These are phyloP conservation scores for Heliothis peltigera DNA, from an alignment of 2,888 invertebrate species.

Conservation along the genomic window DNA sequence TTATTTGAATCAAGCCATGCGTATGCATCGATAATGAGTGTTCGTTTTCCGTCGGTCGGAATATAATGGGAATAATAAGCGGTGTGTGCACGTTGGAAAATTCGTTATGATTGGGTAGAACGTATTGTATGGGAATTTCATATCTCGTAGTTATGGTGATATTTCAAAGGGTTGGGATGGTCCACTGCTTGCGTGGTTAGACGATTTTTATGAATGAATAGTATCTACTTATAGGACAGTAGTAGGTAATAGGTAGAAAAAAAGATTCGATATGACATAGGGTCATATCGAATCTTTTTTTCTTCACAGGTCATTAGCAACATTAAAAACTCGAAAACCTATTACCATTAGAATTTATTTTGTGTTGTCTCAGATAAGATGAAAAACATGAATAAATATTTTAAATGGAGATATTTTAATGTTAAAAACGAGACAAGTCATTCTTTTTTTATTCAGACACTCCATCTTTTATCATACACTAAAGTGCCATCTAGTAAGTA, in stretches of 20 bases:
- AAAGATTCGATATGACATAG: no score
- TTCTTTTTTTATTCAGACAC: neutral
- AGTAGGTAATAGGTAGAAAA: no score
- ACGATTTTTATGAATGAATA: neutral
- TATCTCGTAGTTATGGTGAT: neutral
- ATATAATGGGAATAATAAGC: conserved; percentile 34
- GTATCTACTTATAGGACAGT: no score
- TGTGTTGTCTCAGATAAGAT: no score
- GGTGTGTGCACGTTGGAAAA: conserved; percentile 36
- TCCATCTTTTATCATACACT: neutral
- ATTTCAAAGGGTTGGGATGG: neutral
- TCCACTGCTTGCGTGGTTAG: neutral
- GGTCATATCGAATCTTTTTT: no score
- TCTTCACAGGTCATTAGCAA: no score
- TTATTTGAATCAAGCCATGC: conserved; percentile 57
- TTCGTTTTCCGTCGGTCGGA: conserved; percentile 44
- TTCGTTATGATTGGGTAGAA: conserved; percentile 28
- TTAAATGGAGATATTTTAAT: no score
- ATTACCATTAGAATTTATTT: no score
- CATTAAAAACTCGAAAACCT: no score
- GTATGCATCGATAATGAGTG: conserved; percentile 52
- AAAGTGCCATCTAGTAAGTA: neutral
- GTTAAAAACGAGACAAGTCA: no score
- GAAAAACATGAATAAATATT: no score
- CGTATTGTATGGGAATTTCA: neutral